phyloP scores from a whole-genome alignment of 2,888 invertebrate genomes.

The Pemphredon lugubris region DNA sequence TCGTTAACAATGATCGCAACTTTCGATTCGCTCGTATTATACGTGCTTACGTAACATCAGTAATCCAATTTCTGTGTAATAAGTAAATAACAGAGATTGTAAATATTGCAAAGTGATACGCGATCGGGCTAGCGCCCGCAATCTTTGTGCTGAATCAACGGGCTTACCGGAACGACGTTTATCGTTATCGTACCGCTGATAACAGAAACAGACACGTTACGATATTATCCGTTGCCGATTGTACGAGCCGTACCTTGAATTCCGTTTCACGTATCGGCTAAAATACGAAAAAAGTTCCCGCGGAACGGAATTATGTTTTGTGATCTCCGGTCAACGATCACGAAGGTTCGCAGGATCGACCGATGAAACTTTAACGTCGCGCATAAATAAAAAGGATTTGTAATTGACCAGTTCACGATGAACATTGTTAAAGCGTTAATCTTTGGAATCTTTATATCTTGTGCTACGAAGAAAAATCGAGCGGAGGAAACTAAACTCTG shows the following conservation, averaged over 20 bases:
- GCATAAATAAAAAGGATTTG: neutral
- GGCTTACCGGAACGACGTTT: slow-evolving; percentile 20
- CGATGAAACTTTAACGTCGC: neutral
- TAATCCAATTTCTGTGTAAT: neutral
- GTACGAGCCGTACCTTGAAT: slow-evolving; percentile 17
- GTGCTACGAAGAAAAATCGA: neutral
- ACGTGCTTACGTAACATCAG: no score
- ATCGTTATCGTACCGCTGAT: slow-evolving; percentile 56
- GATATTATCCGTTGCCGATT: slow-evolving; percentile 31
- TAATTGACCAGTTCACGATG: slow-evolving; percentile 12
- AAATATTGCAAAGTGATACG: slow-evolving; percentile 24
- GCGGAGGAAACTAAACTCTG: slow-evolving; percentile 28
- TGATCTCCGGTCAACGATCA: neutral
- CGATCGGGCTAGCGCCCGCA: slow-evolving; percentile 13
- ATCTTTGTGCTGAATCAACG: slow-evolving; percentile 22
- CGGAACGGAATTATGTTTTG: neutral
- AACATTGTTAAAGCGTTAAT: neutral
- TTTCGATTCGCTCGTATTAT: no score
- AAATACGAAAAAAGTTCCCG: neutral
- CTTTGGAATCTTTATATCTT: neutral
- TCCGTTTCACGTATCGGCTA: neutral
- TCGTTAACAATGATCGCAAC: no score
- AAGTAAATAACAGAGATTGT: neutral
- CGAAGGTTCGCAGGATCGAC: neutral
- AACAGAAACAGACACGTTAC: slow-evolving; percentile 34